A percentile compares a stretch with the other conserved stretches of the same genome.
These are phyloP conservation scores for Campoletis raptor DNA, from an alignment of 2,888 invertebrate genomes.

Conservation along the genomic window DNA sequence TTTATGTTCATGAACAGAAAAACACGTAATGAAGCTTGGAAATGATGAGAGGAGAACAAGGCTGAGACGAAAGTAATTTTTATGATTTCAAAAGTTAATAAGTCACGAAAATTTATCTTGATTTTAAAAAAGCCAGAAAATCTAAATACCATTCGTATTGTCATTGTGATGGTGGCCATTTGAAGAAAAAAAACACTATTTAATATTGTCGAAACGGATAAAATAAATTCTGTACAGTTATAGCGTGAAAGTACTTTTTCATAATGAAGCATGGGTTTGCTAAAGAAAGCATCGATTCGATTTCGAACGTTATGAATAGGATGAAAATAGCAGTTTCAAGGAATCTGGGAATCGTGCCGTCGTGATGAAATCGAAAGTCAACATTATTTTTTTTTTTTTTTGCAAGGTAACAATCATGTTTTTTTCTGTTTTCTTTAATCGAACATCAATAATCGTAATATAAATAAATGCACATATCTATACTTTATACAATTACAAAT, in stretches of 20 bases:
- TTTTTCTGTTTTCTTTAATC: constrained; percentile 77
- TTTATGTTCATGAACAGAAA: constrained; percentile 9
- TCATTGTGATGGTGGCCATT: background rate
- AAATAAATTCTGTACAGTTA: background rate
- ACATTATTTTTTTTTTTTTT: constrained; percentile 29
- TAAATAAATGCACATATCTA: constrained; percentile 81
- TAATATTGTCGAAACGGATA: background rate
- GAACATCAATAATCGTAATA: constrained; percentile 80
- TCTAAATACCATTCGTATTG: background rate
- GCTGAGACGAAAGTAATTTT: background rate
- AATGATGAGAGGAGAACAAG: constrained; percentile 13
- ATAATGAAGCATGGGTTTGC: background rate
- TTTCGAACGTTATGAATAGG: constrained; percentile 9
- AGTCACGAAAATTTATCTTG: background rate
- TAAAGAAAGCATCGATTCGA: background rate
- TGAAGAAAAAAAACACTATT: background rate
- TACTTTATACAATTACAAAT: constrained; percentile 81
- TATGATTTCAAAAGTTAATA: background rate
- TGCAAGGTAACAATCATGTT: constrained; percentile 82
- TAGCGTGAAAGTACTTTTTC: background rate
- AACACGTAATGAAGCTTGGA: background rate
- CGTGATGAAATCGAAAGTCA: constrained; percentile 44
- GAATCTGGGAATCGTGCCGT: constrained; percentile 34
- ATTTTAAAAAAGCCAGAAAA: background rate
- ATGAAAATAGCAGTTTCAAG: constrained; percentile 21